These are phyloP conservation scores for Verasper variegatus DNA, from an alignment of 2,113 vertebrate genomes.

Conservation along the genomic window DNA sequence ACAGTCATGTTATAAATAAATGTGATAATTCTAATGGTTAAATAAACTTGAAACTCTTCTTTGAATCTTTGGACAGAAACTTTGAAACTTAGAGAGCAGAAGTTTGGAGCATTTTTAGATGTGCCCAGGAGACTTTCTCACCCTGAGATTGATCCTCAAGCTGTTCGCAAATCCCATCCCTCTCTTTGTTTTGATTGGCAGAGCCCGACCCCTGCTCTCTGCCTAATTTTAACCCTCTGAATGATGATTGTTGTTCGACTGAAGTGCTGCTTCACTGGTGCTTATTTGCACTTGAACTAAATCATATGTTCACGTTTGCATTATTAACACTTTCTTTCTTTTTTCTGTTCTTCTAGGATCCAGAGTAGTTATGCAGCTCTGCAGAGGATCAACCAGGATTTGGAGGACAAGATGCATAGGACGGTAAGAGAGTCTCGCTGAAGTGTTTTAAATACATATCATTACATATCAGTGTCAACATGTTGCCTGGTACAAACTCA, in stretches of 20 bases:
- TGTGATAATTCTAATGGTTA: not conserved
- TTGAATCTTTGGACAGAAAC: not conserved
- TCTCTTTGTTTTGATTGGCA: conserved; percentile 24
- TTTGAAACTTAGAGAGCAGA: not conserved
- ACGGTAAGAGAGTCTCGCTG: conserved; percentile 86
- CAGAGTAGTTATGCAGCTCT: conserved; percentile 95
- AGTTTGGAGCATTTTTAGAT: not conserved
- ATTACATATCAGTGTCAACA: not conserved
- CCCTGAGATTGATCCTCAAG: not conserved
- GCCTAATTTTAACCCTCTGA: conserved; percentile 13
- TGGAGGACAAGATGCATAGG: conserved; percentile 94
- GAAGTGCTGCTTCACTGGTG: not conserved
- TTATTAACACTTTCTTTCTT: conserved; percentile 31
- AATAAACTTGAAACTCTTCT: conserved; percentile 3
- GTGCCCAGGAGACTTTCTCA: not conserved
- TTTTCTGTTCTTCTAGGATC: conserved; percentile 82
- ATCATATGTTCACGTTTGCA: not conserved
- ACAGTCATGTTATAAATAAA: not conserved
- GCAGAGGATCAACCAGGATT: conserved; percentile 97
- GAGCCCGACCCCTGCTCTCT: not conserved
- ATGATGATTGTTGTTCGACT: not conserved
- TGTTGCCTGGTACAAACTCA: not conserved
- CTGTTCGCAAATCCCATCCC: not conserved
- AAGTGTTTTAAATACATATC: not conserved
- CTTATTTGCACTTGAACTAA: not conserved